Evolutionary conservation across 2,888 invertebrate genomes (phyloP), one percentile per base, ranked within the genome.

Genomic region (Cheiracanthium punctorium): DNA sequence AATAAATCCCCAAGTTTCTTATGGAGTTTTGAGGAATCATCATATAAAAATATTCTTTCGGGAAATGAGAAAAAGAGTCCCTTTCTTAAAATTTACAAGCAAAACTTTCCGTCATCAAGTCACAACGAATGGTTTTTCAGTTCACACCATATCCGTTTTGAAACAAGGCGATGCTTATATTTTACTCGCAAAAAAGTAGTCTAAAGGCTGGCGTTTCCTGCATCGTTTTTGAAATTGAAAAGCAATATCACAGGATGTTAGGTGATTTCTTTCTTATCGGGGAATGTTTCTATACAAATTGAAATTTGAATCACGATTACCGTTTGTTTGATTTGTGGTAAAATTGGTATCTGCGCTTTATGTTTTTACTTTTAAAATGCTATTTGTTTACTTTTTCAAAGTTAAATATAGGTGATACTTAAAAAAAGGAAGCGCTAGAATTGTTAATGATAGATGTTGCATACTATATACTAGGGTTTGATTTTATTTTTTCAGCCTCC

Each of bases 161-260:
- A 58, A 58, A 58, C 58, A 58, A 58, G 58, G 24, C 58, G 24
- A 24, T 58, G 1, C 58, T 58, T n/a, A 20, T 58, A 58, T 58
- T 58, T 58, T 58, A 58, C 58, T 58, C 24, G 58, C 58, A 58
- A 24, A 58, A 58, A 58, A 58, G 58, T 24, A 58, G 58, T 58
- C 20, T 58, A 58, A 58, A 20, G 17, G 58, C 8, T 5, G 58
- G 24, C 24, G n/a, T 58, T 58, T 58, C 58, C 58, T 58, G 58
- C 58, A 58, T 58, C 58, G 58, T 58, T 58, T 58, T 58, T 58
- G 58, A 58, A 58, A 58, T 58, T 58, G 58, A 58, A 58, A 58
- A 58, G 58, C 58, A 58, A 58, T 58, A 58, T 58, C 24, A 24
- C 24, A 58, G 58, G 58, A 58, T 58, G 58, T 58, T 58, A 58